Evolutionary conservation across 1,140 invertebrate genomes (phyloP).

Genomic region (Cotesia vestalis): DNA sequence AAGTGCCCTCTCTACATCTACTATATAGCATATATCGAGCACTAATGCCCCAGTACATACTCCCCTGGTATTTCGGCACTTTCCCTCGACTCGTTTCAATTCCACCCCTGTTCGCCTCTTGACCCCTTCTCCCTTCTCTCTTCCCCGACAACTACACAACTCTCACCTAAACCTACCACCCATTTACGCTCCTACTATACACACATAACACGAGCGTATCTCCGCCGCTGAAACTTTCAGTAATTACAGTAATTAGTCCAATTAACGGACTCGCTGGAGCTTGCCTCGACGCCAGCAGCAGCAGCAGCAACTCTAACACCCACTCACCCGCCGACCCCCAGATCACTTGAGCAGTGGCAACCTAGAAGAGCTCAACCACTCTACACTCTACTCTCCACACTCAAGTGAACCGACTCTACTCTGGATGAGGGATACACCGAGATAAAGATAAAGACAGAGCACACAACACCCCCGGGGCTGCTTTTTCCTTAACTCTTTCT

Average conservation of each 20-base stretch:
- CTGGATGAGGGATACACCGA: too few species aligned
- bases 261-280: constrained; percentile 65
- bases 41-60: constrained; percentile 52
- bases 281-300: constrained; percentile 49
- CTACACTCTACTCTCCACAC: too few species aligned
- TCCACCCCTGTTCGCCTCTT: background rate
- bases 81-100: background rate
- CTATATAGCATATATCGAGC: constrained; percentile 40
- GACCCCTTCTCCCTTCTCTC: too few species aligned
- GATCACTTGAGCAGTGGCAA: too few species aligned
- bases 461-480: too few species aligned
- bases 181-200: background rate
- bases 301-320: constrained; percentile 27
- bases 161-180: constrained; percentile 9
- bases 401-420: too few species aligned
- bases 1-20: constrained; percentile 47
- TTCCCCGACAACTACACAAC: constrained; percentile 16
- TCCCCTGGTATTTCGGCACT: constrained; percentile 8
- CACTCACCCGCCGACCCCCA: constrained; percentile 30
- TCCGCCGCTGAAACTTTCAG: constrained; percentile 63
- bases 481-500: too few species aligned
- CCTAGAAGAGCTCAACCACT: too few species aligned
- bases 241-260: constrained; percentile 67
- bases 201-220: constrained; percentile 23
- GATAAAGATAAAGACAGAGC: too few species aligned